Evolutionary conservation across 2,113 vertebrate genomes (phyloP).

Genomic region (Meleagris gallopavo): DNA sequence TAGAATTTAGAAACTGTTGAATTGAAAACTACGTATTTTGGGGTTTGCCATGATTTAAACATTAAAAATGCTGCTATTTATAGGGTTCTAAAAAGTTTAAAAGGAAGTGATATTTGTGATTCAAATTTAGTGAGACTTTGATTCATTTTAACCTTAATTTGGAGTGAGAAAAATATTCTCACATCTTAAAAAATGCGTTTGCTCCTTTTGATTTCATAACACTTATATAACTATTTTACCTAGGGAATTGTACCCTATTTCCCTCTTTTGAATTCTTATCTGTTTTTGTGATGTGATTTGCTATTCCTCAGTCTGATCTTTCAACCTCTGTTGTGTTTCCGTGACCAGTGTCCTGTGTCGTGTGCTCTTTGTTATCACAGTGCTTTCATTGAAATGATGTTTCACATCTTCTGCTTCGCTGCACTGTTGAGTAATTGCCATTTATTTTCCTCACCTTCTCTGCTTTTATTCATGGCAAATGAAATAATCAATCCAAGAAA

Average conservation of each 20-base stretch:
- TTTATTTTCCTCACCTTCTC: background rate
- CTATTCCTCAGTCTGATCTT: background rate
- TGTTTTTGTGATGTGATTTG: background rate
- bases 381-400: slow-evolving; percentile 38
- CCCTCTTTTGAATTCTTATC: background rate
- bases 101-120: background rate
- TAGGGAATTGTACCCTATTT: background rate
- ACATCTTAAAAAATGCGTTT: background rate
- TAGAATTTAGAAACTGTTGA: background rate
- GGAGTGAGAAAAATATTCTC: background rate
- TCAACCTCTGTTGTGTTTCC: background rate
- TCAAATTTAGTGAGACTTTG: background rate
- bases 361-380: slow-evolving; percentile 13
- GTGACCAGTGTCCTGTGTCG: background rate
- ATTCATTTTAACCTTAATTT: background rate
- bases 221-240: background rate
- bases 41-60: background rate
- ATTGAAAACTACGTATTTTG: background rate
- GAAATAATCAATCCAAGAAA: slow-evolving; percentile 10
- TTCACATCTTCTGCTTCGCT: slow-evolving; percentile 36
- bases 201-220: background rate
- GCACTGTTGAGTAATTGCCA: background rate
- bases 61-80: background rate
- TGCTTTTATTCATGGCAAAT: background rate
- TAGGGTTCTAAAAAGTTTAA: background rate